Base-by-base conservation (phyloP, 2,888 invertebrate genomes). In the Caenorhabditis drosophilae region DNA sequence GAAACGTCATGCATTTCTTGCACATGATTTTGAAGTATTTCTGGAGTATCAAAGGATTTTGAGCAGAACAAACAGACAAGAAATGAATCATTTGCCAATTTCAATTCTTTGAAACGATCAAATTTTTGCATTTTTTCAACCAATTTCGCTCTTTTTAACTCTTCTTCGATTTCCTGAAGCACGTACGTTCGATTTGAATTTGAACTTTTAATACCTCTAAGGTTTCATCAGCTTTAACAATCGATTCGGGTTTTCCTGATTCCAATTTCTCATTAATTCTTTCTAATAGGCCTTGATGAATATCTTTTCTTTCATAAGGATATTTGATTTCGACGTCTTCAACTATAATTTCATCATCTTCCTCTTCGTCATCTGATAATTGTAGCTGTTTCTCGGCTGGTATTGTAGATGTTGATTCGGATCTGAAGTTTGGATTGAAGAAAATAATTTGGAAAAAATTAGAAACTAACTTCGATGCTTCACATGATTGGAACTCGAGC, bases 281-380 rank as follows among this genome's bases (percentile, higher is more conserved):
- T n/a, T 55, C 26, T 6, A 48, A 12, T 1, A 59, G 44, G 4
- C 36, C 48, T 16, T 23, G 44, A 35, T 27, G 59, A 1, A 27
- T 40, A 34, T 66, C 55, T 16, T 55, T 55, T 34, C 59, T 35
- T 40, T 66, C 40, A 31, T 66, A 66, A 12, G 64, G 64, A 42
- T 66, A 66, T 49, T 59, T 55, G 7, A 66, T 48, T 1, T 38
- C 31, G 18, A 48, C 18, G 2, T 59, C 59, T 44, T 63, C 63
- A n/a, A n/a, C n/a, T n/a, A n/a, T n/a, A n/a, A n/a, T n/a, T 4
- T 63, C 52, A 25, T 46, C 50, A 2, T 57, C 53, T 25, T 50
- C 53, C 1, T 42, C 42, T 25, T 42, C 25, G 9, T 31, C 31
- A 31, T 31, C 12, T 31, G 31, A 9, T 31, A n/a, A n/a, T n/a